Evolutionary conservation across 2,888 invertebrate species (phyloP).

Genomic region (Leptinotarsa peninsularis): DNA sequence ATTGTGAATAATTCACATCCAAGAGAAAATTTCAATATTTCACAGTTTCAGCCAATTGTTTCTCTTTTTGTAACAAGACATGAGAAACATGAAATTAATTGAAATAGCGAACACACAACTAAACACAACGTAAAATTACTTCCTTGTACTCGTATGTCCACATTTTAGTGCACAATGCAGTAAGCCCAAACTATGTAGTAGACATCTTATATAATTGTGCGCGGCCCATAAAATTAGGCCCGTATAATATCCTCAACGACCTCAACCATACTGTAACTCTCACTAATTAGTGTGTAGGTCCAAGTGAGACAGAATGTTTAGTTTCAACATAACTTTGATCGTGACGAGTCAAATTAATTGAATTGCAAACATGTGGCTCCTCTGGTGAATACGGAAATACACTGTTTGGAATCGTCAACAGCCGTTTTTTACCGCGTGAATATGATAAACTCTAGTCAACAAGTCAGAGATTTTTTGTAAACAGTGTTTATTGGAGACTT

Average conservation of each 20-base stretch:
- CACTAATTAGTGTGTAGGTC: conserved; percentile 34
- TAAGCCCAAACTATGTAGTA: background rate
- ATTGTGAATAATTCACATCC: too few relatives aligned
- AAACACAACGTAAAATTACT: background rate
- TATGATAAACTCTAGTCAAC: background rate
- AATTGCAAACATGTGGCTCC: conserved; percentile 25
- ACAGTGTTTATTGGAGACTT: background rate
- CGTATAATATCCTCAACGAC: conserved; percentile 23
- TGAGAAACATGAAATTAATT: background rate
- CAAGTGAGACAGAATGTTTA: conserved; percentile 26
- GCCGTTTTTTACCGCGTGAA: background rate
- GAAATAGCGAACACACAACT: background rate
- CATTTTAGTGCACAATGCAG: background rate
- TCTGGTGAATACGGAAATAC: conserved; percentile 17
- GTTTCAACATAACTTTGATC: conserved; percentile 24
- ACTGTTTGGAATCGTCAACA: conserved; percentile 9
- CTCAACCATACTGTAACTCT: conserved; percentile 16
- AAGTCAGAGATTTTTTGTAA: background rate
- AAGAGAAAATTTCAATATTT: too few relatives aligned
- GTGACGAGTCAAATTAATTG: conserved; percentile 24
- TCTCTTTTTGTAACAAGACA: too few relatives aligned
- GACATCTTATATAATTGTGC: conserved; percentile 20
- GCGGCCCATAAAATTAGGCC: conserved; percentile 27
- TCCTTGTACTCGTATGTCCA: background rate
- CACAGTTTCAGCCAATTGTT: background rate